These are phyloP conservation scores for Ceraclea dissimilis DNA, from an alignment of 2,888 invertebrate species.

Conservation along the genomic window DNA sequence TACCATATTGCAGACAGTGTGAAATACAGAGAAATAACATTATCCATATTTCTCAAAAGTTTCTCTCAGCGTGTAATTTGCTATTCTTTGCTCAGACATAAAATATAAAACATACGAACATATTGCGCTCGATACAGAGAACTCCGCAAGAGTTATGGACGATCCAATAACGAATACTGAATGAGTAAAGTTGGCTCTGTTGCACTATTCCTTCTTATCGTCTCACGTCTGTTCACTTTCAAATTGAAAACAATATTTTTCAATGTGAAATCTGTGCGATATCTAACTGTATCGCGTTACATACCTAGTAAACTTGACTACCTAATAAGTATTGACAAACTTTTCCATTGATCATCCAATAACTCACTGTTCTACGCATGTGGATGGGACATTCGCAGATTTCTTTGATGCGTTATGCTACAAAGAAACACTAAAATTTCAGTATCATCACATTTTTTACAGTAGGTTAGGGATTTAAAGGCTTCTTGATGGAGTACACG, in stretches of 20 bases:
- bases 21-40: neutral
- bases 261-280: neutral
- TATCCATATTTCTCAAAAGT: constrained; percentile 1
- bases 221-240: neutral
- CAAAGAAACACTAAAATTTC: too few relatives aligned
- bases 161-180: neutral
- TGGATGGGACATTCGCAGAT: too few relatives aligned
- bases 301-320: too few relatives aligned
- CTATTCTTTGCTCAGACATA: neutral
- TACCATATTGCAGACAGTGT: neutral
- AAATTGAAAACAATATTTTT: neutral
- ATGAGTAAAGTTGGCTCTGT: neutral
- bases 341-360: too few relatives aligned
- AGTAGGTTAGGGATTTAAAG: too few relatives aligned
- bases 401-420: too few relatives aligned
- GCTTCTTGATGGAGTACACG: too few relatives aligned
- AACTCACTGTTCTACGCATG: neutral
- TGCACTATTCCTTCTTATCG: neutral
- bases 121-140: neutral
- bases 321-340: too few relatives aligned
- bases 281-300: neutral
- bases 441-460: too few relatives aligned
- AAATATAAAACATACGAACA: neutral
- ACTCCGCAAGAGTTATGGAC: constrained; percentile 1
- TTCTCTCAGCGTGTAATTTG: neutral